Percentiles rank a stretch among this genome's conserved stretches.
These are phyloP conservation scores for Cephus runcator DNA, from an alignment of 2,888 invertebrate species.

Conservation along the genomic window DNA sequence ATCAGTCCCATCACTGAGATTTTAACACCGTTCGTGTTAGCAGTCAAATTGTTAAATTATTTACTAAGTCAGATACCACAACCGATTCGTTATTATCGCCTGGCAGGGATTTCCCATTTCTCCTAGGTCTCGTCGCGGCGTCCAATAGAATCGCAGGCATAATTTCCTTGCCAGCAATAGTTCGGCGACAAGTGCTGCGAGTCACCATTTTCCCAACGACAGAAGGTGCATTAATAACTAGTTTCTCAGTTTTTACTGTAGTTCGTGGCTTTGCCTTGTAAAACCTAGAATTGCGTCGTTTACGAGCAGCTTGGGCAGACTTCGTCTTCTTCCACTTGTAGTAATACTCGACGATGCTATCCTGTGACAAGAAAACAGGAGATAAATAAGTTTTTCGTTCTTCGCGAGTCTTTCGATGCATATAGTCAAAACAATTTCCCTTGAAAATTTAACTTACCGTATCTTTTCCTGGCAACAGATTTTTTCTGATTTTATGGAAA, in stretches of 20 bases:
- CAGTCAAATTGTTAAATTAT: not conserved
- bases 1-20: not conserved
- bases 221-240: not conserved
- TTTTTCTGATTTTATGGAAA: slow-evolving; percentile 13
- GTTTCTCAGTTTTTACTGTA: not conserved
- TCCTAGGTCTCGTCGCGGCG: not conserved
- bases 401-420: not conserved
- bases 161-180: not conserved
- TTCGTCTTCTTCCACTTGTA: slow-evolving; percentile 3
- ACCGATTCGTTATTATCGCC: not conserved
- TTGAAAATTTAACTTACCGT: slow-evolving; percentile 8
- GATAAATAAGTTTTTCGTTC: not conserved
- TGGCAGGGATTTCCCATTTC: not conserved
- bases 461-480: slow-evolving; percentile 13
- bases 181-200: not conserved
- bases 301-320: not conserved
- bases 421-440: not conserved
- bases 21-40: not conserved
- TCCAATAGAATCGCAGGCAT: not conserved
- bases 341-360: not conserved
- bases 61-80: not conserved
- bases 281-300: not conserved
- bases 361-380: slow-evolving; percentile 6
- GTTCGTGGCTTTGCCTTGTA: not conserved
- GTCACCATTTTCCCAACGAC: not conserved